These are phyloP conservation scores for Serranus cabrilla DNA, from an alignment of 2,797 vertebrate species.

Conservation along the genomic window DNA sequence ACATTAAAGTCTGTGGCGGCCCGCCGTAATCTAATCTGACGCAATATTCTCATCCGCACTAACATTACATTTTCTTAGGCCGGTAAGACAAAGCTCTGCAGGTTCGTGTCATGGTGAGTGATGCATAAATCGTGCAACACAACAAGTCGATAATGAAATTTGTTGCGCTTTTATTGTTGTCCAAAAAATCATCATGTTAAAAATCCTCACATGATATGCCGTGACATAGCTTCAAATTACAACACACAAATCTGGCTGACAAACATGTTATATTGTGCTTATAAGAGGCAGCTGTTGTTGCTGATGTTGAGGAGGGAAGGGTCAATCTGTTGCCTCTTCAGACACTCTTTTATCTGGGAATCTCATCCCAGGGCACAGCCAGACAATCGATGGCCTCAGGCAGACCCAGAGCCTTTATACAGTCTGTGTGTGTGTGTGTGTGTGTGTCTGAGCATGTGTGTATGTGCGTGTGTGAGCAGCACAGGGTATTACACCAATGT, in stretches of 20 bases:
- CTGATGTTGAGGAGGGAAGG: constrained; percentile 29
- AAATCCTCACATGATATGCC: neutral
- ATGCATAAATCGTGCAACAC: too few species aligned
- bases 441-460: constrained; percentile 16
- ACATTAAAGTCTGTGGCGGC: too few species aligned
- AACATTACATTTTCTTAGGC: too few species aligned
- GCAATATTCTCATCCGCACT: too few species aligned
- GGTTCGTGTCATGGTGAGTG: too few species aligned
- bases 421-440: constrained; percentile 7
- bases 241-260: constrained; percentile 19
- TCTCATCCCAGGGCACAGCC: constrained; percentile 40
- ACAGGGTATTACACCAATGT: constrained; percentile 33
- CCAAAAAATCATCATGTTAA: too few species aligned
- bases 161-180: too few species aligned
- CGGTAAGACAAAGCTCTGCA: too few species aligned
- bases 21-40: too few species aligned
- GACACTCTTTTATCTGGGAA: constrained; percentile 49
- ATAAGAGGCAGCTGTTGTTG: constrained; percentile 27
- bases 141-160: too few species aligned
- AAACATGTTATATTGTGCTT: constrained; percentile 44
- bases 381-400: constrained; percentile 44
- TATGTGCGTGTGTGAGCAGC: constrained; percentile 5
- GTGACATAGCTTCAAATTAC: constrained; percentile 6
- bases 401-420: constrained; percentile 20
- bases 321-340: constrained; percentile 54